These are phyloP conservation scores for Mustela lutreola DNA, from an alignment of 2,113 vertebrate species.

Conservation along the genomic window DNA sequence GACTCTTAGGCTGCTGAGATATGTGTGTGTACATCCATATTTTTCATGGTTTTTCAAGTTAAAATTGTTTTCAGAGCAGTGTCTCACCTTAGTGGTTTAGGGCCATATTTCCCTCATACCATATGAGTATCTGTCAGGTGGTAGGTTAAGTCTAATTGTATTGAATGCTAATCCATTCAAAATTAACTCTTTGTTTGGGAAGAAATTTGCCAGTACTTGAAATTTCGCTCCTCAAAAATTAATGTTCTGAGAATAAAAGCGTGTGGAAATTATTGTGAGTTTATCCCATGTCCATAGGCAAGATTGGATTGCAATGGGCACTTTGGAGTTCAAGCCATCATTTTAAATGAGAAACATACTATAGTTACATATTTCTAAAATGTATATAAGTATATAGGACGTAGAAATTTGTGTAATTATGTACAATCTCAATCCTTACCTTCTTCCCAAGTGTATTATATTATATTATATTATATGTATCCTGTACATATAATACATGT, in stretches of 20 bases:
- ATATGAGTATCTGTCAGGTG: background rate
- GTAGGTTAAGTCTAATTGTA: background rate
- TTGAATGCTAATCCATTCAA: background rate
- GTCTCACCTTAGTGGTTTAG: background rate
- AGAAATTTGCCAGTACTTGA: background rate
- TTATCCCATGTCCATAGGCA: background rate
- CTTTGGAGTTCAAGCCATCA: background rate
- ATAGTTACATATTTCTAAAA: constrained; percentile 22
- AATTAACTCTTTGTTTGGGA: background rate
- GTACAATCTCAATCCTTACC: background rate
- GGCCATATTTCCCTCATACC: background rate
- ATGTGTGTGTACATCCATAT: background rate
- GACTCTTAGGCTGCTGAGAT: background rate
- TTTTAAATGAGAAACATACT: background rate
- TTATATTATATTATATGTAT: too few relatives aligned
- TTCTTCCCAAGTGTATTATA: constrained; percentile 42
- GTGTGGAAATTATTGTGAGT: background rate
- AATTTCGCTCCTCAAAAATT: background rate
- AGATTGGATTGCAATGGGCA: background rate
- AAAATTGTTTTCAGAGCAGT: constrained; percentile 25
- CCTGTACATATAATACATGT: background rate
- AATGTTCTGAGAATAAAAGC: background rate
- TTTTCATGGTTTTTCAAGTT: constrained; percentile 40
- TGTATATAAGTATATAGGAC: background rate
- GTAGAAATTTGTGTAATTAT: constrained; percentile 2